Evolutionary conservation across 2,888 invertebrate species (phyloP).

Genomic region (Vannuccia rotundouncinata): DNA sequence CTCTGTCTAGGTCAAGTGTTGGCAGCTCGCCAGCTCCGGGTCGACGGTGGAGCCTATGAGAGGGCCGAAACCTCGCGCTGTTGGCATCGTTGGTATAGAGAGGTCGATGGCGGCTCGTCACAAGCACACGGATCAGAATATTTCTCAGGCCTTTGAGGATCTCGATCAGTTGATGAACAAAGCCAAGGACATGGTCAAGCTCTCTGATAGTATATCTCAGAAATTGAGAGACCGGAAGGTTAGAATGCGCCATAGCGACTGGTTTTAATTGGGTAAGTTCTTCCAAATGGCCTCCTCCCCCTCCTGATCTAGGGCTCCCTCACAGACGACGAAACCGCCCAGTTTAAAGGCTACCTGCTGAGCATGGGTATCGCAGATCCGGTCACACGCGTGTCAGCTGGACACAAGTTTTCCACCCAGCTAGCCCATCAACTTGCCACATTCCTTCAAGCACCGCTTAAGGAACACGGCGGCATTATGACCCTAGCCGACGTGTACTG

Average conservation of each 20-base stretch:
- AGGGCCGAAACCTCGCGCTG: no score
- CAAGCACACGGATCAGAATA: constrained; percentile 80
- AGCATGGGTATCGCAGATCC: constrained; percentile 96
- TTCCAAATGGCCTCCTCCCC: no score
- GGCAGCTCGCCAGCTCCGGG: no score
- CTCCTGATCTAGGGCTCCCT: no score
- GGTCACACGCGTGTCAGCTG: constrained; percentile 85
- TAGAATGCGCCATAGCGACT: no score
- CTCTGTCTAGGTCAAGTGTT: no score
- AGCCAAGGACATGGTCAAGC: constrained; percentile 89
- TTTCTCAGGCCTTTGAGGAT: constrained; percentile 88
- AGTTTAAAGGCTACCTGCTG: constrained; percentile 88
- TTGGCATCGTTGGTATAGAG: constrained; percentile 90
- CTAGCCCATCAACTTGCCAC: neutral
- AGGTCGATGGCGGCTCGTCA: constrained; percentile 81
- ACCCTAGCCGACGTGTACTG: constrained; percentile 92
- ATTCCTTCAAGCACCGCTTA: constrained; percentile 34
- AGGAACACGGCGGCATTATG: constrained; percentile 80
- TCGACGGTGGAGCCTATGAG: no score
- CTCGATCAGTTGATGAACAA: constrained; percentile 78
- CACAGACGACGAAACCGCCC: constrained; percentile 44
- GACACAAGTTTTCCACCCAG: constrained; percentile 58
- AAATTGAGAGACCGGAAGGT: no score
- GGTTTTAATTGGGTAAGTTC: no score
- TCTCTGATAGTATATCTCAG: constrained; percentile 78